These are phyloP conservation scores for Alloplasta piceator DNA, from an alignment of 2,888 invertebrate genomes.

Conservation along the genomic window DNA sequence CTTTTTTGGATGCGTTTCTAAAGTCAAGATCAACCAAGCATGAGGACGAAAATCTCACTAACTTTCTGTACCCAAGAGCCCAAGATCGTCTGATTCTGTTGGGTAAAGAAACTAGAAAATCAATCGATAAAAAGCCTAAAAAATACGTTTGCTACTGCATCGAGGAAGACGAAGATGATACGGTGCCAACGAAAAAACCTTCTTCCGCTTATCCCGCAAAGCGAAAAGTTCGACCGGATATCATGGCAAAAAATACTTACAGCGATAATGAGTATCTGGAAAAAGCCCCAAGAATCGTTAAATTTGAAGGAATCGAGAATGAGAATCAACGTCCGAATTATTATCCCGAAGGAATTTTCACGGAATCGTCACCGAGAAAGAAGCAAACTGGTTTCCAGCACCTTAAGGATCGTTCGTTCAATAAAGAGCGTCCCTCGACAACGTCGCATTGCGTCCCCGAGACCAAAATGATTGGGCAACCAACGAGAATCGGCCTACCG, in stretches of 20 bases:
- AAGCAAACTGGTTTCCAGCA: not conserved
- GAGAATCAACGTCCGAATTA: not conserved
- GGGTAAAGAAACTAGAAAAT: slow-evolving; percentile 16
- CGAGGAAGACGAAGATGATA: slow-evolving; percentile 52
- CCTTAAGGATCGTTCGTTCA: slow-evolving; percentile 11
- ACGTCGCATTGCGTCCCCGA: not conserved
- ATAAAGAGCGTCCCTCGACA: slow-evolving; percentile 4
- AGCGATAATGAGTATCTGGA: not conserved
- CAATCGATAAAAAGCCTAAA: slow-evolving; percentile 47
- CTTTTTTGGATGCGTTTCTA: not conserved
- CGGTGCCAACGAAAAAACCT: slow-evolving; percentile 46
- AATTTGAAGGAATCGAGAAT: not conserved
- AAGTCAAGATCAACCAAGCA: slow-evolving; percentile 16
- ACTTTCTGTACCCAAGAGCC: not conserved
- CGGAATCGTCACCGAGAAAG: slow-evolving; percentile 1
- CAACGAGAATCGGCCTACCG: slow-evolving; percentile 68
- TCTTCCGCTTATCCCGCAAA: not conserved
- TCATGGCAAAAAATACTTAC: not conserved
- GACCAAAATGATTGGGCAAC: slow-evolving; percentile 32
- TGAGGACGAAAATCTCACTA: slow-evolving; percentile 21
- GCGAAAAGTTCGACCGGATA: slow-evolving; percentile 6
- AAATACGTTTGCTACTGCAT: slow-evolving; percentile 73
- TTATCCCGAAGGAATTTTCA: not conserved
- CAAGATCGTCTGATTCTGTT: slow-evolving; percentile 20
- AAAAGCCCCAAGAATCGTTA: not conserved